phyloP scores from a whole-genome alignment of 1,140 invertebrate genomes.

The Tribolium castaneum region DNA sequence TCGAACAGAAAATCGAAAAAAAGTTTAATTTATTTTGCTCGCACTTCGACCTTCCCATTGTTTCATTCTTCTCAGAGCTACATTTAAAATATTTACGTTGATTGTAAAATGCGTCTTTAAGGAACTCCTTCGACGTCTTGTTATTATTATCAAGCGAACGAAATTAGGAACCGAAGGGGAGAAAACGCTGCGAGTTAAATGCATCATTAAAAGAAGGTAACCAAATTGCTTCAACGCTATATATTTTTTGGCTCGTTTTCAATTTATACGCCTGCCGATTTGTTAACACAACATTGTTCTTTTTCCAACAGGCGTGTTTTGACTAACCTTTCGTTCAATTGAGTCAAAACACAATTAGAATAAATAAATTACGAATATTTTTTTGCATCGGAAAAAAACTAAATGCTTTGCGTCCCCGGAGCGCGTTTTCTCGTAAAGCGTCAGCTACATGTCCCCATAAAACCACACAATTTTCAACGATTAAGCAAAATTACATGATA shows the following conservation, averaged over 20 bases:
- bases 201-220: no score
- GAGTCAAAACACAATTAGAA: background rate
- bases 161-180: no score
- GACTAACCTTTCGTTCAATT: background rate
- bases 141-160: no score
- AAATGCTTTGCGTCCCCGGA: background rate
- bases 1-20: conserved; percentile 51
- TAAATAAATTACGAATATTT: background rate
- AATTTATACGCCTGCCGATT: no score
- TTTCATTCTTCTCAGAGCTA: background rate
- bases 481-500: background rate
- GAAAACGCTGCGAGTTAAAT: no score
- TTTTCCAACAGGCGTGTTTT: background rate
- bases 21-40: conserved; percentile 49
- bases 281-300: no score
- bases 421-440: background rate
- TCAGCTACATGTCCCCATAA: background rate
- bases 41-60: conserved; percentile 4
- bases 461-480: conserved; percentile 2
- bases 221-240: no score
- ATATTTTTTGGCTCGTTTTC: no score
- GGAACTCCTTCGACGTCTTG: no score
- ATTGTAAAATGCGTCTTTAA: no score
- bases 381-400: background rate
- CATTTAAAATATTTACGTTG: no score